phyloP scores from a whole-genome alignment of 2,888 invertebrate species.

The Heliconius cydno region DNA sequence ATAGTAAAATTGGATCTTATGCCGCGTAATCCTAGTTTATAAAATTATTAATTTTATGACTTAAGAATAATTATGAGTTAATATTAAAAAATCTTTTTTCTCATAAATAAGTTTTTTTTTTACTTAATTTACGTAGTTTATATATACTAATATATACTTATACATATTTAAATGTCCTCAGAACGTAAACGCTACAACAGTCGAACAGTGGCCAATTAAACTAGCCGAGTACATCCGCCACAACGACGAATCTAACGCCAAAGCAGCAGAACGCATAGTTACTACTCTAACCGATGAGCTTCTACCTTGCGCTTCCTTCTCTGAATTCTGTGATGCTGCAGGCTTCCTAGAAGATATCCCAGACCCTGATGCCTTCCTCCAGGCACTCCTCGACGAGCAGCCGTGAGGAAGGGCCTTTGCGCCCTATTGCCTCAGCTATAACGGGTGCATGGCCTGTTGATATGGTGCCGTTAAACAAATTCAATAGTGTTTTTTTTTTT shows the following conservation, averaged over 20 bases:
- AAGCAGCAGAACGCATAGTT: slow-evolving; percentile 93
- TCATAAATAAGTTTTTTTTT: too few species aligned
- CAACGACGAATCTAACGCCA: slow-evolving; percentile 95
- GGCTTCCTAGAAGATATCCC: slow-evolving; percentile 89
- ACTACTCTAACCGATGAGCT: slow-evolving; percentile 93
- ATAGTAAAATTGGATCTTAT: too few species aligned
- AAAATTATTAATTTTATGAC: too few species aligned
- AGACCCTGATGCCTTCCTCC: slow-evolving; percentile 83
- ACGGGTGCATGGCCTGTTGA: slow-evolving; percentile 66
- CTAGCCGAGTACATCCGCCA: slow-evolving; percentile 96
- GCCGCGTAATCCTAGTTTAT: too few species aligned
- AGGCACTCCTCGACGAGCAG: slow-evolving; percentile 63
- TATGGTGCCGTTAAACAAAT: slow-evolving; percentile 44
- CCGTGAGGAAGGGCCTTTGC: slow-evolving; percentile 64
- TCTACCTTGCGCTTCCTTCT: slow-evolving; percentile 94
- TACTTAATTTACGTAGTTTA: too few species aligned
- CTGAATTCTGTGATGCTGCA: slow-evolving; percentile 96
- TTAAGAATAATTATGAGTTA: too few species aligned
- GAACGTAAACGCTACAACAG: slow-evolving; percentile 86
- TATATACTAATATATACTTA: background rate
- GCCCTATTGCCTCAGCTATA: slow-evolving; percentile 64
- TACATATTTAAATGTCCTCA: slow-evolving; percentile 59
- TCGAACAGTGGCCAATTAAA: slow-evolving; percentile 94
- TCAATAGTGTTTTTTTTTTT: slow-evolving; percentile 35
- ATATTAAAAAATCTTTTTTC: too few species aligned